A percentile compares a stretch with the other conserved stretches of the same genome.
Evolutionary conservation across 2,797 vertebrate species (phyloP).

Genomic region (Myotis pilosus): DNA sequence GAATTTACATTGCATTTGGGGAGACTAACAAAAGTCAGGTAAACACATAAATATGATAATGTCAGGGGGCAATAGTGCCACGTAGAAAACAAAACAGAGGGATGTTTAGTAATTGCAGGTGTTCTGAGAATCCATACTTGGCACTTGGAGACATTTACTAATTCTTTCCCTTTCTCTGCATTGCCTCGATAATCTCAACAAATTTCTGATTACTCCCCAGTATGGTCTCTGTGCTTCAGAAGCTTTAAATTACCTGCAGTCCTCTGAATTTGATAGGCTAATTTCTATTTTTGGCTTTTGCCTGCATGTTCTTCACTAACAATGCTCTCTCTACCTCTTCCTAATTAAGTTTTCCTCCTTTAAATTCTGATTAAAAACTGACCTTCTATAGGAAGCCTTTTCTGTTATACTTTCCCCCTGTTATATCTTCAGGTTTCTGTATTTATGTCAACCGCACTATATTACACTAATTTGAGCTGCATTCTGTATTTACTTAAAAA

Average conservation of each 20-base stretch:
- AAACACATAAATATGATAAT: neutral
- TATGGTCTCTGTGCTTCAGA: neutral
- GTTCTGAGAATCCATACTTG: neutral
- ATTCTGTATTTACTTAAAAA: neutral
- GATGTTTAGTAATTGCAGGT: neutral
- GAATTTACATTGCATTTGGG: neutral
- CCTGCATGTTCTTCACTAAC: neutral
- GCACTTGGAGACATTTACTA: neutral
- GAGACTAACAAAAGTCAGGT: neutral
- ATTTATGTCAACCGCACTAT: neutral
- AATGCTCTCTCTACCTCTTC: neutral
- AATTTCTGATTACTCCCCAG: neutral
- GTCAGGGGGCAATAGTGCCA: neutral
- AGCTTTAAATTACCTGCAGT: neutral
- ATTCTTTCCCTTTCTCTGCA: neutral
- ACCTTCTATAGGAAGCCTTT: neutral
- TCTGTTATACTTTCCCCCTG: neutral
- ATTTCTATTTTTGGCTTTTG: neutral
- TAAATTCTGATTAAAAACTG: neutral
- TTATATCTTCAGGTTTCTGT: neutral
- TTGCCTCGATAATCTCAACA: neutral
- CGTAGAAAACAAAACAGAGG: neutral
- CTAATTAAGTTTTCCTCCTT: constrained; percentile 1
- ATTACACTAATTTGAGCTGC: neutral
- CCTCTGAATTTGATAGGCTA: neutral